Conservation (phyloP, 2,888 invertebrate genomes). For the Aleiodes leptofemur region DNA sequence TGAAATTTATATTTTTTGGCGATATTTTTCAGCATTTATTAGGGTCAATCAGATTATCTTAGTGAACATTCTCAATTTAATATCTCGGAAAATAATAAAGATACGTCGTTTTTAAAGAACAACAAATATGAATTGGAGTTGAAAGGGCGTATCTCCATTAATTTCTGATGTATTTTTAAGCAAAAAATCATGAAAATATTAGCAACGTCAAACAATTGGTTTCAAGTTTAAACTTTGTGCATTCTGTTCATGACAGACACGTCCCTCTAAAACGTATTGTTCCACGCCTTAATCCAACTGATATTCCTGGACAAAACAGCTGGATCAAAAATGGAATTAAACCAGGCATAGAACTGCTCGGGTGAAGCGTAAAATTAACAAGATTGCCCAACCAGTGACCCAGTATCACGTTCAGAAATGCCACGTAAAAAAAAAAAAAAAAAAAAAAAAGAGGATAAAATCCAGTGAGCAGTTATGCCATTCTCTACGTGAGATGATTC, state of each 20-base stretch:
- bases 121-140: too few relatives aligned
- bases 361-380: conserved; percentile 51
- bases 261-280: conserved; percentile 3
- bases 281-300: not conserved
- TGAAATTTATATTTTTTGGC: too few relatives aligned
- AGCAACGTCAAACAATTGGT: too few relatives aligned
- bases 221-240: too few relatives aligned
- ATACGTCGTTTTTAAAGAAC: too few relatives aligned
- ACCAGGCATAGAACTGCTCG: conserved; percentile 23
- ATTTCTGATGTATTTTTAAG: too few relatives aligned
- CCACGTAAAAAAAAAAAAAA: conserved; percentile 14
- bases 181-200: too few relatives aligned
- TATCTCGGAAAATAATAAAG: too few relatives aligned
- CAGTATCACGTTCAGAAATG: conserved; percentile 10
- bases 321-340: conserved; percentile 12
- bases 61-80: too few relatives aligned
- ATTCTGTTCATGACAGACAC: not conserved
- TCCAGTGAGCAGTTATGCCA: not conserved
- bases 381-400: conserved; percentile 38
- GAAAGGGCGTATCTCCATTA: too few relatives aligned
- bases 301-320: not conserved
- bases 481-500: conserved; percentile 33
- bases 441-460: conserved; percentile 5
- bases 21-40: too few relatives aligned
- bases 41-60: too few relatives aligned